Percentiles rank a stretch among this genome's conserved stretches.
Evolutionary conservation across 2,113 vertebrate species (phyloP).

Genomic region (Terrapene triunguis): DNA sequence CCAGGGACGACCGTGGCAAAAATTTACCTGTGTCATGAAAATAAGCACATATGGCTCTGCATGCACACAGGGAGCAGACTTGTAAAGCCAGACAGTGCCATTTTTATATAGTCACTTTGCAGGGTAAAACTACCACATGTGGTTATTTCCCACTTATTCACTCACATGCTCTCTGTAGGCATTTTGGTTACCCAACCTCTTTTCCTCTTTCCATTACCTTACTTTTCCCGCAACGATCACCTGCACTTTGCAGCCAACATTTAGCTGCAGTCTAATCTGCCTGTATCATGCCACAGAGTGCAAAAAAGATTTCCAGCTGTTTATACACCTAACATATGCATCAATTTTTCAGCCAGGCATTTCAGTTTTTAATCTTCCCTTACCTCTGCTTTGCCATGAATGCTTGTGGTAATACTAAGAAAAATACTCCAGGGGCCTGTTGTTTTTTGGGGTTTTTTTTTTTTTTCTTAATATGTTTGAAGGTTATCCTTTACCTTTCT

Average conservation of each 20-base stretch:
- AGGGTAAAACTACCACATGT: slow-evolving; percentile 1
- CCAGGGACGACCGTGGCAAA: neutral
- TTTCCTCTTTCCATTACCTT: neutral
- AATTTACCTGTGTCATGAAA: neutral
- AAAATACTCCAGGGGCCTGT: neutral
- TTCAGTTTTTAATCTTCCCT: neutral
- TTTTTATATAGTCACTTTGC: neutral
- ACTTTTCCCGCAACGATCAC: neutral
- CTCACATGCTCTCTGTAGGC: neutral
- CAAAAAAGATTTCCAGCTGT: accelerated
- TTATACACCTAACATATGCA: neutral
- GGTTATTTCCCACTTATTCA: slow-evolving; percentile 17
- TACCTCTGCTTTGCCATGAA: neutral
- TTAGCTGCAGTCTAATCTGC: neutral
- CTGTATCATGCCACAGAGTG: neutral
- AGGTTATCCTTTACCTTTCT: neutral
- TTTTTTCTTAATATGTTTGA: neutral
- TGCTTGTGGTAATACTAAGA: neutral
- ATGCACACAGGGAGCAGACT: neutral
- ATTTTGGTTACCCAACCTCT: neutral
- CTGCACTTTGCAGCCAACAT: neutral
- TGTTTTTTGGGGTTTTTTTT: neutral
- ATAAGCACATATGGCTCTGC: neutral
- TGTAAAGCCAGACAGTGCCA: slow-evolving; percentile 20
- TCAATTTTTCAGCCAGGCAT: neutral